A percentile compares a stretch with the other conserved stretches of the same genome.
These are phyloP conservation scores for Deroptyus accipitrinus DNA, from an alignment of 2,113 vertebrate species.

Conservation along the genomic window DNA sequence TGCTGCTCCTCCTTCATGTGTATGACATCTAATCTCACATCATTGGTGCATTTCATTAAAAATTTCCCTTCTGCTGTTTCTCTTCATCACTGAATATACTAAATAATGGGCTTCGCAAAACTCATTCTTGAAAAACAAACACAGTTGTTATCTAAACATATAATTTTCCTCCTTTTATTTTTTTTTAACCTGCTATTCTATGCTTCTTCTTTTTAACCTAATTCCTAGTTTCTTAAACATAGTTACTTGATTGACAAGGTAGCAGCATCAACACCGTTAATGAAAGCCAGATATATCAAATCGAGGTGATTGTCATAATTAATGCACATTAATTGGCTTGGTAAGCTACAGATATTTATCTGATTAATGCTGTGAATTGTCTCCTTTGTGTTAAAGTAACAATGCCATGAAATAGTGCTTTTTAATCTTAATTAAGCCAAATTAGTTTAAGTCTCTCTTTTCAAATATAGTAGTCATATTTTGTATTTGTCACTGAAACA, in stretches of 20 bases:
- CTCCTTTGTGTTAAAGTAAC: background rate
- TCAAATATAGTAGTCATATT: background rate
- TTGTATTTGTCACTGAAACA: background rate
- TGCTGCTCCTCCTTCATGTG: background rate
- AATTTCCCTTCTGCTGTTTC: background rate
- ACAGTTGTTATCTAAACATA: background rate
- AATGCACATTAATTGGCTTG: background rate
- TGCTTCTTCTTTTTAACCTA: background rate
- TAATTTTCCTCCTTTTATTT: background rate
- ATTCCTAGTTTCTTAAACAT: background rate
- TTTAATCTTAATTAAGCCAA: background rate
- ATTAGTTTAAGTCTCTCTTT: background rate
- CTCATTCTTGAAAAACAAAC: background rate
- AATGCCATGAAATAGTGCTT: rapidly evolving
- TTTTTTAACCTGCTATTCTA: background rate
- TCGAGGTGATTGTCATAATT: background rate
- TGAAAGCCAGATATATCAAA: background rate
- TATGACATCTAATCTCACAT: background rate
- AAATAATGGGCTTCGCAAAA: background rate
- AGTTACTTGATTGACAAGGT: background rate
- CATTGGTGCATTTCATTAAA: background rate
- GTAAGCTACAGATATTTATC: background rate
- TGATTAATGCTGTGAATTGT: background rate
- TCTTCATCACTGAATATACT: background rate
- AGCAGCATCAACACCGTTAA: background rate